Base-by-base conservation (phyloP, 2,888 invertebrate species). In the Acleris holmiana region DNA sequence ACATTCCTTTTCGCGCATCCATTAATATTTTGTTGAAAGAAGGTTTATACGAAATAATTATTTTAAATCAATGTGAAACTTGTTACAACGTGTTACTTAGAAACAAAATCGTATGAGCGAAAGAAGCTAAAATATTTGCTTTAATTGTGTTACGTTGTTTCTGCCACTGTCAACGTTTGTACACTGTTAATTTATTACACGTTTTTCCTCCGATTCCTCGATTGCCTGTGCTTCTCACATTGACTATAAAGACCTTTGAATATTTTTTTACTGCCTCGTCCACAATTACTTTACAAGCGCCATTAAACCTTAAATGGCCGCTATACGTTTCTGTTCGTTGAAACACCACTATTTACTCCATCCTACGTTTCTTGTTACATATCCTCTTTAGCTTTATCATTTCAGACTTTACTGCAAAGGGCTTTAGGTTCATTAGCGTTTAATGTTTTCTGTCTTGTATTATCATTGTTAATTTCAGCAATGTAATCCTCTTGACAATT, bases 391-490 rank as follows among this genome's bases (percentile, higher is more conserved):
- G 46, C 66, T 61, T 60, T n/a, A 17, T 46, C 2, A 77, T 70
- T 78, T 67, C 72, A 62, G 71, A 72, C 82, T 76, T 66, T 84
- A 75, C 77, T 40, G 44, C 21, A 23, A 62, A 18, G 2, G 1
- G 3, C 0, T 64, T 78, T 76, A 73, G 71, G 79, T 77, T 66
- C 50, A 69, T 69, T 77, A 71, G 71, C 51, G 56, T 59, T 61
- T 73, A 71, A 68, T 56, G 35, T 46, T 17, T 66, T 68, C 73
- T 67, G 73, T 78, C 54, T 50, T 40, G 81, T 82, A 82, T 83
- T 83, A 83, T 83, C 76, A 81, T 83, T 80, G 83, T 86, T 86
- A 86, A 85, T 88, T 85, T 87, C 83, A 86, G 85, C 88, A 82
- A 84, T 79, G 85, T 86, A 85, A 87, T 86, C 80, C 86, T 78